Percentiles rank a stretch among this genome's conserved stretches.
Evolutionary conservation across 2,888 invertebrate genomes (phyloP).

Genomic region (Lasioglossum vierecki): DNA sequence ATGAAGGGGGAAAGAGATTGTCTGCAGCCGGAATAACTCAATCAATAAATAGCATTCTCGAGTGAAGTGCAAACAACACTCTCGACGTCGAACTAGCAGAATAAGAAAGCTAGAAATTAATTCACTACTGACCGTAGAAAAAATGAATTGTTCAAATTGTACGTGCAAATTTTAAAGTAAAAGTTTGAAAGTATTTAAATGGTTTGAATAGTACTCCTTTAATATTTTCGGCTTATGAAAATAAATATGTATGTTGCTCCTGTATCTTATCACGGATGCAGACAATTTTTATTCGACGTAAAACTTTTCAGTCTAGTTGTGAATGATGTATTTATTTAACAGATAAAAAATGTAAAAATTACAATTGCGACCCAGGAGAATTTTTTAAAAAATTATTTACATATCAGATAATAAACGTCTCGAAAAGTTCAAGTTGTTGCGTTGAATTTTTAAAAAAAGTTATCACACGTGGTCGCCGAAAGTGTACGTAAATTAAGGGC

Average conservation of each 20-base stretch:
- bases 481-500: not conserved
- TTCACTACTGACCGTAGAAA: not conserved
- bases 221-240: too few species aligned
- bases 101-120: not conserved
- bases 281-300: not conserved
- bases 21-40: slow-evolving; percentile 10
- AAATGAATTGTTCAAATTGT: not conserved
- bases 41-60: not conserved
- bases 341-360: too few species aligned
- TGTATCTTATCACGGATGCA: not conserved
- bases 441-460: too few species aligned
- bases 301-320: not conserved
- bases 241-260: too few species aligned
- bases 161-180: too few species aligned
- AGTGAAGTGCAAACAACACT: not conserved
- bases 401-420: too few species aligned
- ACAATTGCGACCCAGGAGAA: too few species aligned
- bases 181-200: too few species aligned
- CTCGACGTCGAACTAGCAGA: not conserved
- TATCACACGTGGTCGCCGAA: not conserved
- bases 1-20: not conserved
- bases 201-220: not conserved
- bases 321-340: too few species aligned
- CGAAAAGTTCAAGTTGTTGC: too few species aligned
- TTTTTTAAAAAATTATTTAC: too few species aligned